A percentile compares a stretch with the other conserved stretches of the same genome.
These are phyloP conservation scores for Thereva nobilitata DNA, from an alignment of 2,888 invertebrate genomes.

Conservation along the genomic window DNA sequence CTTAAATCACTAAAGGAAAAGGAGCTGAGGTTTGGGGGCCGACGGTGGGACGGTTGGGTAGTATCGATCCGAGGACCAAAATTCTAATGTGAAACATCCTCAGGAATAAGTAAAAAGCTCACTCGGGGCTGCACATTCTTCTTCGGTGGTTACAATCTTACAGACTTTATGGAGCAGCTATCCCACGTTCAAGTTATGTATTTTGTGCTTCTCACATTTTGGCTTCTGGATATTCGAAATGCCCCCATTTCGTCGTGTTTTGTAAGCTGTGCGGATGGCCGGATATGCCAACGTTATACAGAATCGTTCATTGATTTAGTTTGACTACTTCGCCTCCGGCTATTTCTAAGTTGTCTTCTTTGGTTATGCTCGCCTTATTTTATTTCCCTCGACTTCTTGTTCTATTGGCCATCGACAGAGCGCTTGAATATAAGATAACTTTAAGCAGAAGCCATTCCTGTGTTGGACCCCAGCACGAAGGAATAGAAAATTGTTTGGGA, in stretches of 20 bases:
- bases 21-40: constrained; percentile 11
- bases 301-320: constrained; percentile 35
- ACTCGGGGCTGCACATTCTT: constrained; percentile 33
- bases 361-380: constrained; percentile 24
- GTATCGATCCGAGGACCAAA: constrained; percentile 33
- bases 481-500: no score
- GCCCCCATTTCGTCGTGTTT: constrained; percentile 12
- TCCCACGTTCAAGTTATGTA: constrained; percentile 30
- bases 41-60: neutral
- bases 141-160: constrained; percentile 32
- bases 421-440: no score
- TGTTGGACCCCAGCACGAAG: no score
- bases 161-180: constrained; percentile 29
- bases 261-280: neutral
- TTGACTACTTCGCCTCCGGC: constrained; percentile 33
- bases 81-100: constrained; percentile 33
- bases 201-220: constrained; percentile 23
- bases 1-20: constrained; percentile 34
- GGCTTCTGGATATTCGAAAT: constrained; percentile 19
- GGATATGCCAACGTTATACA: constrained; percentile 13
- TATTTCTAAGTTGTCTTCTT: constrained; percentile 31
- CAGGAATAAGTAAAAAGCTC: constrained; percentile 33
- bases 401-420: constrained; percentile 7
- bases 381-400: constrained; percentile 18
- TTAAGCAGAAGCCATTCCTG: no score